Conservation (phyloP, 2,888 invertebrate species). For the Bembecia ichneumoniformis region DNA sequence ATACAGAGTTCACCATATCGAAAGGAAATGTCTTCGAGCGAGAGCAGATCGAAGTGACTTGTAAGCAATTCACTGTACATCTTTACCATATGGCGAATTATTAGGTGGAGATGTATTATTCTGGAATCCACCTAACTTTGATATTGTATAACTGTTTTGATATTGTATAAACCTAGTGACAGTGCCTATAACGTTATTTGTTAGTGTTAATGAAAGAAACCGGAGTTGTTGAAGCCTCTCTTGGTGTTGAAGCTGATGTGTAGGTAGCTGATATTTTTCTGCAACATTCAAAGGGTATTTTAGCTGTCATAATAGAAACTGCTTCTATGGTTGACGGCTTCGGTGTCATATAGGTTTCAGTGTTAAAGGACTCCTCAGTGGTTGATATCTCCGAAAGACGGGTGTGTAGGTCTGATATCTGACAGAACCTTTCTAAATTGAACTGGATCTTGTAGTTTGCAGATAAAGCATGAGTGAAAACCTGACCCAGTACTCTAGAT, state of each 20-base stretch:
- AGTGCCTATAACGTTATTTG: conserved; percentile 28
- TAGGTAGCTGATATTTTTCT: conserved; percentile 62
- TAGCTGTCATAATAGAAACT: conserved; percentile 30
- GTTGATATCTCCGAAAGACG: conserved; percentile 65
- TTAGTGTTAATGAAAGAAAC: conserved; percentile 61
- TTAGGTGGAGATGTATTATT: conserved; percentile 46
- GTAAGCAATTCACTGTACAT: too few species aligned
- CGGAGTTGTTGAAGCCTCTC: conserved; percentile 34
- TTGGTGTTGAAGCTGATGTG: conserved; percentile 43
- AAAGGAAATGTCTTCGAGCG: too few species aligned
- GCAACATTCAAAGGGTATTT: conserved; percentile 53
- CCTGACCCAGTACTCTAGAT: conserved; percentile 84
- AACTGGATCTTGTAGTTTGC: conserved; percentile 88
- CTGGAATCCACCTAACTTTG: conserved; percentile 53
- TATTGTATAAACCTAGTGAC: conserved; percentile 33
- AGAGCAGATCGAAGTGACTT: too few species aligned
- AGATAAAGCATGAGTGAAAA: conserved; percentile 86
- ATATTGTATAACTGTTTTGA: conserved; percentile 39
- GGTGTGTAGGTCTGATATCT: conserved; percentile 85
- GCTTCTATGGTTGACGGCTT: conserved; percentile 26
- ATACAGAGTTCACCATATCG: too few species aligned
- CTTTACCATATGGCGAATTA: conserved; percentile 59
- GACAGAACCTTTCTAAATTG: conserved; percentile 83
- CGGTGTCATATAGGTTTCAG: conserved; percentile 59
- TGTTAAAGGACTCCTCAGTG: conserved; percentile 50